A percentile compares a stretch with the other conserved stretches of the same genome.
phyloP scores from a whole-genome alignment of 2,888 invertebrate species.

The Eristalinus sepulchralis region DNA sequence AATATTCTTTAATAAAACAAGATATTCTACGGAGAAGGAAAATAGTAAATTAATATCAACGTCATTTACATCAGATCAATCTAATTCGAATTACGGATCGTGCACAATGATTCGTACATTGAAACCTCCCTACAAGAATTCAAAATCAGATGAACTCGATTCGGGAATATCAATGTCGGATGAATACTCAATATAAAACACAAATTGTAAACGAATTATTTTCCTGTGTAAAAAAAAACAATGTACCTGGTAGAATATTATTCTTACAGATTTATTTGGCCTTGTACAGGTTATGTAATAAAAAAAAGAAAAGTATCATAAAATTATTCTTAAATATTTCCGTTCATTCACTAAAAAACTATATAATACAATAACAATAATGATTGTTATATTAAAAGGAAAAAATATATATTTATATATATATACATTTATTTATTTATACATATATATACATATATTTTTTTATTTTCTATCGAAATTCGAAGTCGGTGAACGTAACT shows the following conservation, averaged over 20 bases:
- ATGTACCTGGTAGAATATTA: not conserved
- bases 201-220: not conserved
- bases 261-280: not conserved
- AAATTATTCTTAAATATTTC: too few species aligned
- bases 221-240: not conserved
- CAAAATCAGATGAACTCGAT: not conserved
- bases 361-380: too few species aligned
- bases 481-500: too few species aligned
- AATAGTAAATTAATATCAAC: not conserved
- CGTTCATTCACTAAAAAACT: too few species aligned
- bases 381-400: too few species aligned
- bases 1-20: not conserved
- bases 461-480: too few species aligned
- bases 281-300: too few species aligned
- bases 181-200: not conserved
- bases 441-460: too few species aligned
- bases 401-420: too few species aligned
- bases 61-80: not conserved
- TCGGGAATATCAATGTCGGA: not conserved
- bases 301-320: too few species aligned
- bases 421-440: too few species aligned
- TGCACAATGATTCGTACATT: not conserved
- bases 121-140: not conserved
- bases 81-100: not conserved
- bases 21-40: not conserved